Evolutionary conservation across 1,140 invertebrate species (phyloP), one percentile per base, ranked within the genome.

Genomic region (Trichoplusia ni): DNA sequence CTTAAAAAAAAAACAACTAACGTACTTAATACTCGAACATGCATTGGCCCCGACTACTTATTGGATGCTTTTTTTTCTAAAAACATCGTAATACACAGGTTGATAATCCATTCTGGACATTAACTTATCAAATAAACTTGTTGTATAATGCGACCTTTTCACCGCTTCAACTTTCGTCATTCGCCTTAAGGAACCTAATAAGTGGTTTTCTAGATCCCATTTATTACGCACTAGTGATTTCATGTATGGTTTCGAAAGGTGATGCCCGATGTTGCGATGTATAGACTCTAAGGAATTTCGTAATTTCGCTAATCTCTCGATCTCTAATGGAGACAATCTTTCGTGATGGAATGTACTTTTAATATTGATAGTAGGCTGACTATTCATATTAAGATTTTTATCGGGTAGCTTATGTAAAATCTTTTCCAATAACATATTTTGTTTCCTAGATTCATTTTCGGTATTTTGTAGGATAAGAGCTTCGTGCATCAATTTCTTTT

Each of bases 351-450:
- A 0, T 2, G 23, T 18, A n/a, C 11, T 9, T 31, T 31, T 49
- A n/a, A 9, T 23, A 9, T 40, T 40, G 5, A 14, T 13, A 7
- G n/a, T n/a, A n/a, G n/a, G n/a, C 13, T 27, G 4, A 38, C 2
- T 23, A 4, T 16, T 16, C 14, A 16, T 9, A 7, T 25, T 9
- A n/a, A n/a, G n/a, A n/a, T n/a, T n/a, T n/a, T n/a, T n/a, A n/a
- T 38, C 51, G 18, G 21, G 33, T n/a, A 56, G 21, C 27, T 11
- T 56, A 40, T 56, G 33, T 40, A 56, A 9, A 9, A 56, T 56
- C 21, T 40, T 38, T 23, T 40, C 51, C 2, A 56, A 13, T 8
- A 56, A 11, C 11, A n/a, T 40, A 14, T 14, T 56, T 56, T 56
- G 33, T 27, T 56, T 40, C n/a, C 21, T 19, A 18, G 14, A 40